A percentile compares a stretch with the other conserved stretches of the same genome.
phyloP scores from a whole-genome alignment of 2,113 vertebrate genomes.

The Hystrix cristata region DNA sequence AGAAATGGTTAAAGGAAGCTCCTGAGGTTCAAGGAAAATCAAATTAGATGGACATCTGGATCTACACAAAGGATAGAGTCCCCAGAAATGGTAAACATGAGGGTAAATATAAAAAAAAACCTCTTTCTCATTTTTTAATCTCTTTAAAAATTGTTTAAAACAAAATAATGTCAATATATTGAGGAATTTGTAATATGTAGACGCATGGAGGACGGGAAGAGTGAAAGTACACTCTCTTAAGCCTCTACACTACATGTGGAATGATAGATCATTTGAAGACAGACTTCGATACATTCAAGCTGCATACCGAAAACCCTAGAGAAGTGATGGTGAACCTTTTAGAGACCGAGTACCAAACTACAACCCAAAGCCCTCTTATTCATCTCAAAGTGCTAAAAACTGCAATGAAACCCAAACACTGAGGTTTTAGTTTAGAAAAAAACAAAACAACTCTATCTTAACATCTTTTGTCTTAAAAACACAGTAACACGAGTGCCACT shows the following conservation, averaged over 20 bases:
- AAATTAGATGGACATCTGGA: not conserved
- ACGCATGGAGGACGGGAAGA: not conserved
- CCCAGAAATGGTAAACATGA: not conserved
- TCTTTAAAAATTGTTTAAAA: not conserved
- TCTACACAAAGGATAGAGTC: not conserved
- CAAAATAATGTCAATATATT: not conserved
- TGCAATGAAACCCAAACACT: not conserved
- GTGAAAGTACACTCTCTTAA: not conserved
- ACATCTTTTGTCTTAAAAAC: not conserved
- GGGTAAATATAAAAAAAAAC: not conserved
- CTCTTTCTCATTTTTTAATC: not conserved
- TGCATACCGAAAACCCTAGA: not conserved
- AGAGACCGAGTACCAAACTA: not conserved
- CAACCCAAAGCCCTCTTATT: not conserved
- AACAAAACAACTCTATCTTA: not conserved
- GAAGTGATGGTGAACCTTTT: not conserved
- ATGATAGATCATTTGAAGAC: not conserved
- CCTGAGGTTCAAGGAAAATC: not conserved
- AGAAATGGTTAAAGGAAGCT: not conserved
- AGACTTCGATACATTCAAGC: not conserved
- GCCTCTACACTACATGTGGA: not conserved
- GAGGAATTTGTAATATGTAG: not conserved
- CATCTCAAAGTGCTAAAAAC: not conserved
- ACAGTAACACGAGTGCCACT: not conserved
- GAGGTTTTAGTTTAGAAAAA: not conserved